Percentiles rank a stretch among this genome's conserved stretches.
Conservation (phyloP, 2,113 vertebrate genomes). For the Panthera uncia region DNA sequence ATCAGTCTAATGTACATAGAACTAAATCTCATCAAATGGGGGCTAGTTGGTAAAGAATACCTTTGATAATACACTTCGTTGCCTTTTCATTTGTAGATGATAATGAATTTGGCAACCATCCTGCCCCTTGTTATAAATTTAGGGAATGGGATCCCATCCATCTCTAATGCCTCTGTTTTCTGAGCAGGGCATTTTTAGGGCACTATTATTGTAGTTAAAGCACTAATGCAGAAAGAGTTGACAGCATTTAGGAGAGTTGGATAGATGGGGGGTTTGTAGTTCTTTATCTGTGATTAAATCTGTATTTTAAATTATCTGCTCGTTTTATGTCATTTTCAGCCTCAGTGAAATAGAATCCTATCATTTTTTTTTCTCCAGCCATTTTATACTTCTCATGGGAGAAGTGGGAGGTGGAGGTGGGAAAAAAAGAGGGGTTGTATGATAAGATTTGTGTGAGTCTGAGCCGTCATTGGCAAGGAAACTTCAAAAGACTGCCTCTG, state of each 20-base stretch:
- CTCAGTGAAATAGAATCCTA: background rate
- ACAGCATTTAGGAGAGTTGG: background rate
- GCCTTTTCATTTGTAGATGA: constrained; percentile 10
- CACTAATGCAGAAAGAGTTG: background rate
- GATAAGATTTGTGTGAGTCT: background rate
- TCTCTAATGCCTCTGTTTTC: background rate
- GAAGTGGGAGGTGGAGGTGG: background rate
- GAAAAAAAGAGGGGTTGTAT: background rate
- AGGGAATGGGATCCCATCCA: background rate
- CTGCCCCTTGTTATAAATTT: background rate
- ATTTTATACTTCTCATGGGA: background rate
- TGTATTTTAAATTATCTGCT: background rate
- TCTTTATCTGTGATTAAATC: background rate
- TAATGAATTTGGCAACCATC: background rate
- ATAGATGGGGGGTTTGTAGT: background rate
- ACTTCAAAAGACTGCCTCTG: background rate
- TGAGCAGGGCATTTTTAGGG: background rate
- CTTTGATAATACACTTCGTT: background rate
- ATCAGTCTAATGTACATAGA: background rate
- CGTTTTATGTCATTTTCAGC: background rate
- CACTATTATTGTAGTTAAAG: background rate
- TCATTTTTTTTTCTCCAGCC: background rate
- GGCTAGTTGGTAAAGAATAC: background rate
- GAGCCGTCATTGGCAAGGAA: background rate
- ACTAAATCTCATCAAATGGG: constrained; percentile 11